These are phyloP conservation scores for Erithacus rubecula DNA, from an alignment of 2,797 vertebrate genomes.

Conservation along the genomic window DNA sequence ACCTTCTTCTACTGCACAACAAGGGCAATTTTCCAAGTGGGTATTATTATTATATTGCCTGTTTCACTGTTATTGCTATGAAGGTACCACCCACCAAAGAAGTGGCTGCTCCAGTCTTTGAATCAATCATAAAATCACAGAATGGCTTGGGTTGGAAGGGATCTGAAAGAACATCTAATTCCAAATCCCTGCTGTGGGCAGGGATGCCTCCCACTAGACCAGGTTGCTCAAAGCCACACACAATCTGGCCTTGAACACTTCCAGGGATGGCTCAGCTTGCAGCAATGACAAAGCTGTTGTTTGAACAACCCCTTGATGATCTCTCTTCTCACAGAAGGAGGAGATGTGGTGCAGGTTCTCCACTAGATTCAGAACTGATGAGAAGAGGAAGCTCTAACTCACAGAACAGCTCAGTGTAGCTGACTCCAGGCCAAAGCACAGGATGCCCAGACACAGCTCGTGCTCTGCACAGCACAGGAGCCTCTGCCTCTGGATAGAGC, in stretches of 20 bases:
- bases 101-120: not conserved
- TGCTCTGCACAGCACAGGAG: accelerated
- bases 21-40: not conserved
- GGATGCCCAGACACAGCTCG: accelerated
- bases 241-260: not conserved
- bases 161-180: not conserved
- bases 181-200: not conserved
- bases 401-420: not conserved
- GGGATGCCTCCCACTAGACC: not conserved
- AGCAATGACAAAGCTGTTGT: not conserved
- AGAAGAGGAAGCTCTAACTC: not conserved
- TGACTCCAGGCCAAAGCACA: not conserved
- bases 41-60: not conserved
- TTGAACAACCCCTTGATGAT: not conserved
- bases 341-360: not conserved
- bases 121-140: not conserved
- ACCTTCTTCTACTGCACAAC: not conserved
- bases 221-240: not conserved
- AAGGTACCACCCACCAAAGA: not conserved
- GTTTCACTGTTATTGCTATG: not conserved
- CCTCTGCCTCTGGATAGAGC: not conserved
- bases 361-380: not conserved
- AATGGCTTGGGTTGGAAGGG: not conserved
- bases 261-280: not conserved
- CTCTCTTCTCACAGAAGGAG: not conserved